These are phyloP conservation scores for Myotis pilosus DNA, from an alignment of 2,797 vertebrate genomes.

Conservation along the genomic window DNA sequence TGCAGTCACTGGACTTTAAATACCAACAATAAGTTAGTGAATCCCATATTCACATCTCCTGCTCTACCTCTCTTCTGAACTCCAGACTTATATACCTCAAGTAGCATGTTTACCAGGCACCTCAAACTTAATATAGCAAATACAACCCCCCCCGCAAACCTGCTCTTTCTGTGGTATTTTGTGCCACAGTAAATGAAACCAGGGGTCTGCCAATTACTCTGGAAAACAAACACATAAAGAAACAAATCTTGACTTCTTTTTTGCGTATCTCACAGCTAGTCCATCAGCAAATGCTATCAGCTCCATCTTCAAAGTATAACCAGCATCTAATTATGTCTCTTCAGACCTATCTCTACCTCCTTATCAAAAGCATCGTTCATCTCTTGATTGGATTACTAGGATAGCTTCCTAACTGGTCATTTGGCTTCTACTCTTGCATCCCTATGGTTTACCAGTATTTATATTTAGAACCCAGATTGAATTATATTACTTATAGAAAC, in stretches of 20 bases:
- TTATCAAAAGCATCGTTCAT: not conserved
- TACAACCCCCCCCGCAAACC: not conserved
- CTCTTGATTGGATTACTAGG: not conserved
- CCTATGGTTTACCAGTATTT: not conserved
- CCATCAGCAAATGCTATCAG: not conserved
- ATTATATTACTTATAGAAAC: not conserved
- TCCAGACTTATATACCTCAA: not conserved
- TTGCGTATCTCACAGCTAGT: not conserved
- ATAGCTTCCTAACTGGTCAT: not conserved
- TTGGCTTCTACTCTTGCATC: not conserved
- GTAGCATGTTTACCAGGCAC: not conserved
- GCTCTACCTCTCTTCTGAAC: not conserved
- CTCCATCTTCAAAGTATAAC: not conserved
- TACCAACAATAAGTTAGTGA: not conserved
- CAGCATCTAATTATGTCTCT: not conserved
- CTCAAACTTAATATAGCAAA: not conserved
- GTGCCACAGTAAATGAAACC: not conserved
- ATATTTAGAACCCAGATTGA: not conserved
- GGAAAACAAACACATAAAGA: not conserved
- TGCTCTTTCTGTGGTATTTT: not conserved
- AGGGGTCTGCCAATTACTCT: not conserved
- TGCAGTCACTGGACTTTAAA: not conserved
- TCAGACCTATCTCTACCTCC: not conserved
- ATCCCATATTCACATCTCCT: not conserved
- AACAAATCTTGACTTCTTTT: not conserved